Evolutionary conservation across 2,797 vertebrate species (phyloP).

Genomic region (Aphelocoma californica): DNA sequence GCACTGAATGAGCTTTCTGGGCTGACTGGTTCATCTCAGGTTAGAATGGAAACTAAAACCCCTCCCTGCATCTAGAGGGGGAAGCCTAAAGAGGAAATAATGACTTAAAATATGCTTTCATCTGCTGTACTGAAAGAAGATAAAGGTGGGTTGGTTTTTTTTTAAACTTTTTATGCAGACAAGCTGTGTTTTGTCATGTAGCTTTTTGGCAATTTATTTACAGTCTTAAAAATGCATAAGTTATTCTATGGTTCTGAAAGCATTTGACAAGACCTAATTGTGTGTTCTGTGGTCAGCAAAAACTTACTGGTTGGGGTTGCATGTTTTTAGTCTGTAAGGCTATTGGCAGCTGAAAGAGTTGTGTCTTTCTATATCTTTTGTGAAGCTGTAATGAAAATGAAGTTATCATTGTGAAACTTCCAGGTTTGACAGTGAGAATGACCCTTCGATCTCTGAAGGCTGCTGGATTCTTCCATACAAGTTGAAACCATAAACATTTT

Average conservation of each 20-base stretch:
- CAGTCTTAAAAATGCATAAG: neutral
- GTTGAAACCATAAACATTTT: constrained; percentile 30
- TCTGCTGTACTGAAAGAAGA: neutral
- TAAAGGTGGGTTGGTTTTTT: neutral
- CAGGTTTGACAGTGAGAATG: constrained; percentile 29
- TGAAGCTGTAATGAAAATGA: constrained; percentile 39
- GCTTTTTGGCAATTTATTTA: neutral
- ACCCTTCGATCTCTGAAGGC: constrained; percentile 15
- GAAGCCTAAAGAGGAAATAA: constrained; percentile 11
- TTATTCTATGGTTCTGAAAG: neutral
- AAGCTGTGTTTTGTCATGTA: neutral
- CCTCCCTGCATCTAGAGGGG: neutral
- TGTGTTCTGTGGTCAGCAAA: neutral
- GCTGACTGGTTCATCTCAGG: neutral
- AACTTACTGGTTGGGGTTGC: neutral
- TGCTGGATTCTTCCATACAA: constrained; percentile 14
- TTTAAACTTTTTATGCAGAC: neutral
- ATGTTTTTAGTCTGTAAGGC: neutral
- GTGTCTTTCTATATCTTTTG: neutral
- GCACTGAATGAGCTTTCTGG: neutral
- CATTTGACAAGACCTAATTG: neutral
- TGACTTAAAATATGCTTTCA: neutral
- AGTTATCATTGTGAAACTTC: constrained; percentile 21
- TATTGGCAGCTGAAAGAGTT: neutral
- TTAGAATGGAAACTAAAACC: constrained; percentile 16